These are phyloP conservation scores for Drepana arcuata DNA, from an alignment of 1,140 invertebrate species.

Conservation along the genomic window DNA sequence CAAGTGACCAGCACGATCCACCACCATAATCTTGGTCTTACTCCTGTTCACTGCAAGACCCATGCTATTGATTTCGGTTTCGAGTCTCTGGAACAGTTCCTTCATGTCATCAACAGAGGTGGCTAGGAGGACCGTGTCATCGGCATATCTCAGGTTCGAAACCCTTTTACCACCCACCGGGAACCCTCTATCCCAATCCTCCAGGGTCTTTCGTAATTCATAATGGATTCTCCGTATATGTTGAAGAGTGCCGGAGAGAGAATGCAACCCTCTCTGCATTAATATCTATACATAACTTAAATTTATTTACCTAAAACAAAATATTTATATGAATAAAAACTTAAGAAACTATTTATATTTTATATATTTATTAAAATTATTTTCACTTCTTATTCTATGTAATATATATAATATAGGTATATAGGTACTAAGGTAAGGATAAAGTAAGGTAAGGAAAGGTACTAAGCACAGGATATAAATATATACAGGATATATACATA, in stretches of 20 bases:
- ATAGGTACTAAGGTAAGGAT: too few relatives aligned
- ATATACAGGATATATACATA: too few relatives aligned
- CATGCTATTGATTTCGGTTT: background rate
- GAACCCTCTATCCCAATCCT: slow-evolving; percentile 4
- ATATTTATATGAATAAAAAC: too few relatives aligned
- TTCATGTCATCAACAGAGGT: slow-evolving; percentile 1
- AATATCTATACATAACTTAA: too few relatives aligned
- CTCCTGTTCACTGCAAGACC: slow-evolving; percentile 6
- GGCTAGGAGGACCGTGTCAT: slow-evolving; percentile 4
- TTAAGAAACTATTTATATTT: too few relatives aligned
- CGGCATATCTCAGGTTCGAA: slow-evolving; percentile 5
- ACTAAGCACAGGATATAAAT: too few relatives aligned
- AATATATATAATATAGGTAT: too few relatives aligned
- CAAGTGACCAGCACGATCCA: slow-evolving; percentile 1
- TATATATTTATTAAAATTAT: too few relatives aligned
- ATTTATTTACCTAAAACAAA: too few relatives aligned
- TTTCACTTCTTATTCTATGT: too few relatives aligned
- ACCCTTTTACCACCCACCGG: slow-evolving; percentile 1
- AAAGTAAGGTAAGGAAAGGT: too few relatives aligned
- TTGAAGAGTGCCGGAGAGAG: slow-evolving; percentile 2
- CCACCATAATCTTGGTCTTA: slow-evolving; percentile 11
- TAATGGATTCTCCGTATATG: slow-evolving; percentile 4
- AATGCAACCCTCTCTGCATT: slow-evolving; percentile 11
- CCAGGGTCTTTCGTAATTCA: background rate
- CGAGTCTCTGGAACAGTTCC: background rate